These are phyloP conservation scores for Acanthosepion esculentum DNA, from an alignment of 2,888 invertebrate species.

Conservation along the genomic window DNA sequence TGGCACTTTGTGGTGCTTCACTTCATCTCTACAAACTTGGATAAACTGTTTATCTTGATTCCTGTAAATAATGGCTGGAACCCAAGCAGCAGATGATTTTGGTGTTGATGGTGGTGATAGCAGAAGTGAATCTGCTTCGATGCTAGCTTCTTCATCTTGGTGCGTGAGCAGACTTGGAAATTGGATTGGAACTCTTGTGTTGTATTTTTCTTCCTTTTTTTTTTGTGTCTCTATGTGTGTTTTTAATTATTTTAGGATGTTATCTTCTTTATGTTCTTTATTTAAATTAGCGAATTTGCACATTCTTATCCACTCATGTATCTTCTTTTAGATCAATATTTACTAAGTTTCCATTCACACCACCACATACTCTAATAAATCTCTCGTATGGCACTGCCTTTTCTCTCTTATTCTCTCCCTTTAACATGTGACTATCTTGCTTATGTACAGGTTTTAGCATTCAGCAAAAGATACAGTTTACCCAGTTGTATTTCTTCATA, in stretches of 20 bases:
- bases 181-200: background rate
- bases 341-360: background rate
- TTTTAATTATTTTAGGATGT: background rate
- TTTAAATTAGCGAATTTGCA: background rate
- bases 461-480: no score
- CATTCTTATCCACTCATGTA: background rate
- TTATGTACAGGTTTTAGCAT: no score
- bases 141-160: background rate
- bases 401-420: no score
- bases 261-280: background rate
- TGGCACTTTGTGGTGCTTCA: background rate
- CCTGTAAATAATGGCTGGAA: conserved; percentile 15
- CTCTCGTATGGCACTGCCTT: no score
- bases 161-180: conserved; percentile 33
- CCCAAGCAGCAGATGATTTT: background rate
- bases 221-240: background rate
- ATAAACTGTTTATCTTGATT: conserved; percentile 22
- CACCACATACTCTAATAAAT: no score
- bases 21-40: conserved; percentile 8
- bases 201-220: background rate
- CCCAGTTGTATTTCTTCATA: no score
- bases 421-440: no score
- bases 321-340: background rate
- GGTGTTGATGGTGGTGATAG: background rate
- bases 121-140: background rate